phyloP scores from a whole-genome alignment of 2,888 invertebrate species.

The Machimus atricapillus region DNA sequence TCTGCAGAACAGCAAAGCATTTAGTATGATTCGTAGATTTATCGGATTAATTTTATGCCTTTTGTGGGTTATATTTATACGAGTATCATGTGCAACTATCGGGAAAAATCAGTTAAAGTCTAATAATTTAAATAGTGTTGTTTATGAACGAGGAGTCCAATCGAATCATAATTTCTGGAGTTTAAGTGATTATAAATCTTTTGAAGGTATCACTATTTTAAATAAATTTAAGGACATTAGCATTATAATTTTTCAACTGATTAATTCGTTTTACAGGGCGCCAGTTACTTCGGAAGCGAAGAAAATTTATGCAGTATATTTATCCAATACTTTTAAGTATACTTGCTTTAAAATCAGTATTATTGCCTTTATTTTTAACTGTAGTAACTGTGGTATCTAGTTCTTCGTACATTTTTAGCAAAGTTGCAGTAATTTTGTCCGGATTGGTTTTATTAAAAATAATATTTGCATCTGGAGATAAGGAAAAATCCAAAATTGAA shows the following conservation, averaged over 20 bases:
- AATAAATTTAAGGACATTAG: background rate
- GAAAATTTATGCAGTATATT: slow-evolving; percentile 66
- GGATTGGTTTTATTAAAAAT: slow-evolving; percentile 56
- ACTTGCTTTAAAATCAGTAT: slow-evolving; percentile 70
- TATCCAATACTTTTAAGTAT: slow-evolving; percentile 70
- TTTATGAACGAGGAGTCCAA: background rate
- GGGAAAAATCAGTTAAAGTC: background rate
- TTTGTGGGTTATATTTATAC: background rate
- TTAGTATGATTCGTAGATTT: background rate
- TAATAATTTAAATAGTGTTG: background rate
- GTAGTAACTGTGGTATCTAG: slow-evolving; percentile 73
- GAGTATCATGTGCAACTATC: background rate
- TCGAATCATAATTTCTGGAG: background rate
- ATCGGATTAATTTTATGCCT: background rate
- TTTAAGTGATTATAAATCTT: background rate
- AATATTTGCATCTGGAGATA: slow-evolving; percentile 50
- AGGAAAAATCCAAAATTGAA: slow-evolving; percentile 24
- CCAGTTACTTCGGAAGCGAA: slow-evolving; percentile 58
- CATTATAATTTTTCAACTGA: background rate
- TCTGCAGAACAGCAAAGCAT: background rate
- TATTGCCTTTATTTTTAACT: slow-evolving; percentile 74
- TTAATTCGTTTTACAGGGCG: slow-evolving; percentile 51
- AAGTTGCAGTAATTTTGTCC: slow-evolving; percentile 57
- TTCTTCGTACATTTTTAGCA: slow-evolving; percentile 59
- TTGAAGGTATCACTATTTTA: background rate